Evolutionary conservation across 2,888 invertebrate species (phyloP).

Genomic region (Epirrhoe tristata): DNA sequence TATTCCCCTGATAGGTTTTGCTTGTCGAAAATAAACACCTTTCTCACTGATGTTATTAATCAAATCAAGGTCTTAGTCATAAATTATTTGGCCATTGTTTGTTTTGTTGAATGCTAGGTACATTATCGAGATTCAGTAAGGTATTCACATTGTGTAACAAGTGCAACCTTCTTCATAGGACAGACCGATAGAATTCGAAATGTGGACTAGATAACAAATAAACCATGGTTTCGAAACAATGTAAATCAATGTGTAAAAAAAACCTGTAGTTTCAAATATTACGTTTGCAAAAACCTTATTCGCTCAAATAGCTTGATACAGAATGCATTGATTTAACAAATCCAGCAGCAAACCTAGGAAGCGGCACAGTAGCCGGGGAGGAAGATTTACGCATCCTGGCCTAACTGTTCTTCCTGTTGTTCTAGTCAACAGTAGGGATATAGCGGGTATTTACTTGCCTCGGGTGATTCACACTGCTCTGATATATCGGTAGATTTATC

Average conservation of each 20-base stretch:
- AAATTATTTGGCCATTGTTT: not conserved
- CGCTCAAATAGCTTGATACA: not conserved
- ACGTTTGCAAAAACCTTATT: not conserved
- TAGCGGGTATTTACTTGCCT: not conserved
- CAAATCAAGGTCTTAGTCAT: not conserved
- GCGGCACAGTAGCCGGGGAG: constrained; percentile 9
- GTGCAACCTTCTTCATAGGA: too few species aligned
- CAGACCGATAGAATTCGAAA: too few species aligned
- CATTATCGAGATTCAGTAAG: not conserved
- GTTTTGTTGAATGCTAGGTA: not conserved
- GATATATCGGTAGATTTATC: constrained; percentile 1
- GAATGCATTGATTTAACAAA: constrained; percentile 14
- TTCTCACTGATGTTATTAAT: not conserved
- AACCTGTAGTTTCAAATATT: too few species aligned
- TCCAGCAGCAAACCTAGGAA: constrained; percentile 17
- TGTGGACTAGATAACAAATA: too few species aligned
- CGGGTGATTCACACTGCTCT: not conserved
- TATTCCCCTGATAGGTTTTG: not conserved
- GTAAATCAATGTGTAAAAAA: too few species aligned
- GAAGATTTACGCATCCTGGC: constrained; percentile 30
- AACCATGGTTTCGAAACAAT: too few species aligned
- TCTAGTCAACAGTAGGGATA: not conserved
- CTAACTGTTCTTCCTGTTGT: constrained; percentile 21
- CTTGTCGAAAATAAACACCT: not conserved
- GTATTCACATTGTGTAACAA: too few species aligned